Base-by-base conservation (phyloP, 2,113 vertebrate species). In the Hypocryptadius cinnamomeus region DNA sequence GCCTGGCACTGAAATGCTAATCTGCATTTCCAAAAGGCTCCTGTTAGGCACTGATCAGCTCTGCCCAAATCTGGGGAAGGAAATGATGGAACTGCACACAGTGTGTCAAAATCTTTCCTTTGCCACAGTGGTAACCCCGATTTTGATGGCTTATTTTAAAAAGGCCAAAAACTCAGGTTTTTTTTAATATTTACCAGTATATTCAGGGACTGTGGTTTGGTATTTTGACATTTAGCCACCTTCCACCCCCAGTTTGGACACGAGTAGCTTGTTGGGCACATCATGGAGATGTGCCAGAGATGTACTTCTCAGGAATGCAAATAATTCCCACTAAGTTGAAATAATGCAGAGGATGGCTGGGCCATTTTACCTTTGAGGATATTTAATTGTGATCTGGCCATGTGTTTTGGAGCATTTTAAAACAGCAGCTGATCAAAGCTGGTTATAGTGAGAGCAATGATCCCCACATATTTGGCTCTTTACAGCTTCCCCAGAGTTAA, bases 121-220 rank as follows among this genome's bases (percentile, higher is more conserved):
- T 68, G 15, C 48, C 59, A 2, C 18, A 40, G 35, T 27, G 21
- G 8, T 16, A 59, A 24, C 56, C 7, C 37, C 0, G 0, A 30
- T 30, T 24, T 51, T 68, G 28, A 24, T 5, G 6, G 31, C 7
- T 85, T 22, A 18, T 78, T 56, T 56, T 42, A 2, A 77, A 91
- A 60, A 4, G 6, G 6, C 22, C 7, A 78, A 24, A 51, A 37
- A 3, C 1, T 6, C 14, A 64, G 21, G 12, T n/a, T 35, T 47
- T 44, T 53, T n/a, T 22, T 2, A 15, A 10, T 64, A 24, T 80
- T 73, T 18, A 54, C 17, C 27, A 33, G 22, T 17, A 19, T 57
- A 39, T 77, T 70, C 33, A 35, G 27, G 42, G 50, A 9, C n/a
- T 44, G 23, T 1, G 2, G 11, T 71, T 73, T 54, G 16, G 13